These are phyloP conservation scores for Palythoa heliodiscus DNA, from an alignment of 92 coral and sea anemone species.

Conservation along the genomic window DNA sequence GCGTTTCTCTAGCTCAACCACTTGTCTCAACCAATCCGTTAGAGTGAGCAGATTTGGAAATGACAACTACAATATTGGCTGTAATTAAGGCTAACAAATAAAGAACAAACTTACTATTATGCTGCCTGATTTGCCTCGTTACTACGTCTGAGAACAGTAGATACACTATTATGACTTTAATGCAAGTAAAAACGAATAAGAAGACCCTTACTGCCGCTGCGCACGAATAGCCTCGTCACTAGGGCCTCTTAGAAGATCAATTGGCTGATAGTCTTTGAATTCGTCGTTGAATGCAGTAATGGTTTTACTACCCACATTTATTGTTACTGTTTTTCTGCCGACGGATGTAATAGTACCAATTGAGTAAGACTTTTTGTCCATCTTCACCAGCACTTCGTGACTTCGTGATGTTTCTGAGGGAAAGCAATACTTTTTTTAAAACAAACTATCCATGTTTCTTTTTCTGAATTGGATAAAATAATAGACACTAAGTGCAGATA, in stretches of 20 bases:
- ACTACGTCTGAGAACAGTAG: background rate
- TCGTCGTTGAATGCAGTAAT: background rate
- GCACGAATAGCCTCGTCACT: conserved; percentile 7
- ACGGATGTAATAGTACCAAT: background rate
- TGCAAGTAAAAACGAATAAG: background rate
- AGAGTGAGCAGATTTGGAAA: no score
- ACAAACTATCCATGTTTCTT: background rate
- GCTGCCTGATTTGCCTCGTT: background rate
- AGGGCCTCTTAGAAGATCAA: conserved; percentile 2
- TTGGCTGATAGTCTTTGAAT: conserved; percentile 24
- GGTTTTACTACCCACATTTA: background rate
- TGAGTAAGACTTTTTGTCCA: background rate
- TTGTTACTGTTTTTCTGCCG: conserved; percentile 6
- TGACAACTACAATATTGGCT: background rate
- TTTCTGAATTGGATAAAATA: no score
- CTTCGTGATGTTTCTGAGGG: background rate
- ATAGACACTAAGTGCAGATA: no score
- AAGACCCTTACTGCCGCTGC: background rate
- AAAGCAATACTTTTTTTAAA: background rate
- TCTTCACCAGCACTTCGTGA: conserved; percentile 4
- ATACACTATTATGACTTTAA: background rate
- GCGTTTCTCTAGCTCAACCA: no score
- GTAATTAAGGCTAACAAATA: background rate
- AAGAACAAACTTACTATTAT: background rate
- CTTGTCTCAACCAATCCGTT: no score